Percentiles rank a stretch among this genome's conserved stretches.
These are phyloP conservation scores for Phoronis australis DNA, from an alignment of 2,888 invertebrate genomes.

Conservation along the genomic window DNA sequence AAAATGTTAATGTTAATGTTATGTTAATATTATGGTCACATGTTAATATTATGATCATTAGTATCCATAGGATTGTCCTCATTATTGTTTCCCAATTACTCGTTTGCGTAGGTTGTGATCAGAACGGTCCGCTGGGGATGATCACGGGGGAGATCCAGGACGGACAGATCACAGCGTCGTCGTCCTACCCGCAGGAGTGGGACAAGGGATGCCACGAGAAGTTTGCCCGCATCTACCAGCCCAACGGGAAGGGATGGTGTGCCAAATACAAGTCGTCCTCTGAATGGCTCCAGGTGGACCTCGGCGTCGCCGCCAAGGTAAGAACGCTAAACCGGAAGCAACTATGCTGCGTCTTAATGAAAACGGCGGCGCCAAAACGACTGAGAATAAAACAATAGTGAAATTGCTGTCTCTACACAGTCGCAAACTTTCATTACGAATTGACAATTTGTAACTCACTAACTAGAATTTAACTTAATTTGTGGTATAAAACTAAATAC, in stretches of 20 bases:
- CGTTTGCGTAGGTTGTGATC: slow-evolving; percentile 35
- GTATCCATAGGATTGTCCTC: too few relatives aligned
- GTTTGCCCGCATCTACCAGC: slow-evolving; percentile 55
- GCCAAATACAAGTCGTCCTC: slow-evolving; percentile 55
- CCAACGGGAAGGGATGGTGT: slow-evolving; percentile 56
- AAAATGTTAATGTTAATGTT: too few relatives aligned
- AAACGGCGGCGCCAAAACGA: too few relatives aligned
- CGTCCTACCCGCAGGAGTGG: slow-evolving; percentile 51
- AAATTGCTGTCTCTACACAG: too few relatives aligned
- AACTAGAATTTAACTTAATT: too few relatives aligned
- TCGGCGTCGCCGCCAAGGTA: slow-evolving; percentile 56
- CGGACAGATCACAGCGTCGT: slow-evolving; percentile 58
- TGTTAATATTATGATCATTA: too few relatives aligned
- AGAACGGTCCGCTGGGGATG: slow-evolving; percentile 53
- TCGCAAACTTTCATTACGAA: neutral
- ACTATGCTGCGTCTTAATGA: too few relatives aligned
- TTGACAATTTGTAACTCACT: neutral
- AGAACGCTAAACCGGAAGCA: slow-evolving; percentile 19
- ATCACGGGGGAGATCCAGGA: slow-evolving; percentile 56
- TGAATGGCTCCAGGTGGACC: slow-evolving; percentile 57
- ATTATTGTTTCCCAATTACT: too few relatives aligned
- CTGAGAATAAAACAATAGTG: too few relatives aligned
- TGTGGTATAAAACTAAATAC: too few relatives aligned
- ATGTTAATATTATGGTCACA: too few relatives aligned
- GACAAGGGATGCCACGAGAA: slow-evolving; percentile 54